Percentiles rank a stretch among this genome's conserved stretches.
phyloP scores from a whole-genome alignment of 2,113 vertebrate species.

The Platysternon megacephalum region DNA sequence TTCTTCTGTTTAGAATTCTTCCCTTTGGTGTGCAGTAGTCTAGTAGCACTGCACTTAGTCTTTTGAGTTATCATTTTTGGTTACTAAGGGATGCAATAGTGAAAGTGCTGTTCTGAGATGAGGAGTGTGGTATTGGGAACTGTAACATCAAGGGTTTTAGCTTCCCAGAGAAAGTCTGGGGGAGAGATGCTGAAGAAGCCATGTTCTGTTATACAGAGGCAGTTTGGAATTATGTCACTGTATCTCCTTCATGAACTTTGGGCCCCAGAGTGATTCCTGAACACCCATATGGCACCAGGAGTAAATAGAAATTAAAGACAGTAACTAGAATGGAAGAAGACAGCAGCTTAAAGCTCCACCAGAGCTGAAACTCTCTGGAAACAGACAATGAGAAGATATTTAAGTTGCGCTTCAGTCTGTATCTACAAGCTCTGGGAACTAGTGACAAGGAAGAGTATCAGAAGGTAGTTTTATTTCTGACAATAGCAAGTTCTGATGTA shows the following conservation, averaged over 20 bases:
- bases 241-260: neutral
- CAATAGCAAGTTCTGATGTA: conserved; percentile 49
- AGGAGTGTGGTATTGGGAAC: neutral
- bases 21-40: no score
- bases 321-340: neutral
- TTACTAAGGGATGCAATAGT: neutral
- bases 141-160: neutral
- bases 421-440: conserved; percentile 47
- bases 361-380: conserved; percentile 21
- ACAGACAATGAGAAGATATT: conserved; percentile 52
- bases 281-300: neutral
- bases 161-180: neutral
- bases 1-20: neutral
- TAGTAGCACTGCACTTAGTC: no score
- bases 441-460: neutral
- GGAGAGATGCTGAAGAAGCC: neutral
- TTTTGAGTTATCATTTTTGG: neutral
- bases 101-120: neutral
- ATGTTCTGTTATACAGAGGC: neutral
- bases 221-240: no score
- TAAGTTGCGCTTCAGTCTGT: conserved; percentile 35
- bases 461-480: conserved; percentile 60
- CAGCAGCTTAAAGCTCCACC: conserved; percentile 40
- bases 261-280: neutral
- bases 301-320: neutral